phyloP scores from a whole-genome alignment of 2,888 invertebrate genomes.

The Acleris literana region DNA sequence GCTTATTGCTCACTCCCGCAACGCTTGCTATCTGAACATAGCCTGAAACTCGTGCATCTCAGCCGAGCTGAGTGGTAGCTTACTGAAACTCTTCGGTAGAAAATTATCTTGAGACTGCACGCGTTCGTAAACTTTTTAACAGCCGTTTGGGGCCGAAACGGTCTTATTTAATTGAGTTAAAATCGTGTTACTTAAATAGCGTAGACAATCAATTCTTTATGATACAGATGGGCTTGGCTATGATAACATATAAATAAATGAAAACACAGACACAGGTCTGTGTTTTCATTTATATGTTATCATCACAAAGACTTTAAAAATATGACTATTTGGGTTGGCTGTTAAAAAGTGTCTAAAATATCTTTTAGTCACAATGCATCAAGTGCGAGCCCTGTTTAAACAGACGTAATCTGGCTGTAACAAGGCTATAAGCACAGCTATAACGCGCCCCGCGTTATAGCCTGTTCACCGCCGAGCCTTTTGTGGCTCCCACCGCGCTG shows the following conservation, averaged over 20 bases:
- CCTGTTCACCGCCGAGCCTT: slow-evolving; percentile 34
- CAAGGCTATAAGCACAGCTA: slow-evolving; percentile 39
- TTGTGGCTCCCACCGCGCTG: slow-evolving; percentile 34
- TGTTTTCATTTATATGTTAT: no score
- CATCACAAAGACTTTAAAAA: no score
- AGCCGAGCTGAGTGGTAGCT: slow-evolving; percentile 6
- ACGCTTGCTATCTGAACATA: no score
- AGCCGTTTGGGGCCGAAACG: background rate
- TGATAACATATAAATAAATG: no score
- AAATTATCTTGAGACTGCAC: slow-evolving; percentile 32
- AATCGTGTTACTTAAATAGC: background rate
- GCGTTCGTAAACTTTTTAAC: slow-evolving; percentile 24
- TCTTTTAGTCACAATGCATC: background rate
- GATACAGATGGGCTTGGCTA: no score
- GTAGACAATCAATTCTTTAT: background rate
- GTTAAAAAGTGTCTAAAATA: background rate
- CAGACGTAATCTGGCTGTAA: slow-evolving; percentile 41
- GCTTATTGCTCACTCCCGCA: no score
- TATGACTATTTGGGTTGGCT: no score
- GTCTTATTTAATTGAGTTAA: slow-evolving; percentile 3
- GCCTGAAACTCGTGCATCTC: no score
- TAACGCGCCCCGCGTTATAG: slow-evolving; percentile 34
- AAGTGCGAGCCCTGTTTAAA: slow-evolving; percentile 31
- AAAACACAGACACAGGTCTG: no score
- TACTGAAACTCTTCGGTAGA: slow-evolving; percentile 15